These are phyloP conservation scores for Phalloptychus januarius DNA, from an alignment of 2,797 vertebrate species.

Conservation along the genomic window DNA sequence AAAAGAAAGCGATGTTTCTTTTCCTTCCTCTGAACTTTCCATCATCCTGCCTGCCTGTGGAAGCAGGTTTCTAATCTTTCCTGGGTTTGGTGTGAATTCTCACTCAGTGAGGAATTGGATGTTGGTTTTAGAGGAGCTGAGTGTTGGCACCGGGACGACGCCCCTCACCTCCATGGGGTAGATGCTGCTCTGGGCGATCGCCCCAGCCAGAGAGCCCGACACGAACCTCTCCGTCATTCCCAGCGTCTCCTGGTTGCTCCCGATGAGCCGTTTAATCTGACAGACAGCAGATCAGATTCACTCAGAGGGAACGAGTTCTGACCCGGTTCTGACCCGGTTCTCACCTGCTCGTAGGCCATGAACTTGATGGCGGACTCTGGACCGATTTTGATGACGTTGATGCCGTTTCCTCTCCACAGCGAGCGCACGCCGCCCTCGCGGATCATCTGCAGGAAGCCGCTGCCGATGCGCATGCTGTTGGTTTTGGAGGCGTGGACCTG, in stretches of 20 bases:
- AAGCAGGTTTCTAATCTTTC: too few species aligned
- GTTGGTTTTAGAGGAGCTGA: background rate
- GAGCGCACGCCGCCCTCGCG: constrained; percentile 89
- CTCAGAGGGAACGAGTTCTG: background rate
- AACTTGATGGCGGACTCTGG: constrained; percentile 97
- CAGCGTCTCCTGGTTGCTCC: constrained; percentile 91
- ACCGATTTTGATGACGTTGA: constrained; percentile 96
- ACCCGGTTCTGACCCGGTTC: background rate
- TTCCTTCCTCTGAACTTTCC: too few species aligned
- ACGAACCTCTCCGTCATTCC: constrained; percentile 90
- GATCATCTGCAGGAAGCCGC: constrained; percentile 93
- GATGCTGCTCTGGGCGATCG: constrained; percentile 94
- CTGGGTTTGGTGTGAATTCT: too few species aligned
- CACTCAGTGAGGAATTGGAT: background rate
- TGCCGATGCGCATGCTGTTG: constrained; percentile 91
- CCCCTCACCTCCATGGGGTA: constrained; percentile 96
- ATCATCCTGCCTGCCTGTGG: too few species aligned
- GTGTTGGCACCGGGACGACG: too few species aligned
- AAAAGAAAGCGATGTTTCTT: too few species aligned
- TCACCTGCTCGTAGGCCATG: constrained; percentile 97
- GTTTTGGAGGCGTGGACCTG: constrained; percentile 92
- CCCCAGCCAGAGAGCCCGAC: constrained; percentile 92
- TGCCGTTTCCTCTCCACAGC: constrained; percentile 94
- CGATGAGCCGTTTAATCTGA: constrained; percentile 93
- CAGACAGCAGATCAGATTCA: background rate